Evolutionary conservation across 2,888 invertebrate species (phyloP), one percentile per base, ranked within the genome.

Genomic region (Calliopum simillimum): DNA sequence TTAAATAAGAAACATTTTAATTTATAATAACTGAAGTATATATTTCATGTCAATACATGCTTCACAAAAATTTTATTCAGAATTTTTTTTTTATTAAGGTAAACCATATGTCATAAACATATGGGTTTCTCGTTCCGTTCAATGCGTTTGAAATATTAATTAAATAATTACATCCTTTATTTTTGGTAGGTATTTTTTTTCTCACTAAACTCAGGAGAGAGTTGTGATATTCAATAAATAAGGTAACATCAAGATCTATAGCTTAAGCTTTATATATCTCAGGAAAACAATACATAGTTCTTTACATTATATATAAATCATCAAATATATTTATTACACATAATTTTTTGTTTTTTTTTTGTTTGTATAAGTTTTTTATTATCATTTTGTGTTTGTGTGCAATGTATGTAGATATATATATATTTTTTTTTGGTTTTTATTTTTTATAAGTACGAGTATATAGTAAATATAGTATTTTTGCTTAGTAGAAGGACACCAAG

Each of bases 361-460:
- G 41, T 69, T 56, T 71, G 63, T 66, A 68, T 73, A 66, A 51
- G 56, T 6, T 51, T 51, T 47, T 63, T 23, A 16, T 25, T 59
- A 59, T 25, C 43, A 41, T 68, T 72, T 58, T 79, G 69, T 71
- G 47, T 25, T 14, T 62, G n/a, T 13, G 41, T 16, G 44, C 33
- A 33, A 33, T 62, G 44, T 62, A 19, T 14, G 21, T 62, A 44
- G 44, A 21, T 44, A 44, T 62, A n/a, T 19, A 25, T 16, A 47
- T 47, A 25, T 25, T 16, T 46, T 47, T 47, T 47, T 3, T 12
- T 19, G 41, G 25, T 59, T 43, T 25, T 61, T n/a, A 41, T 25
- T 23, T 19, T 63, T 63, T 16, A 23, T 23, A 49, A 51, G 43
- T 44, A 62, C 33, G n/a, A n/a, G n/a, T n/a, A 21, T 56, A 14